Percentiles rank a stretch among this genome's conserved stretches.
phyloP scores from a whole-genome alignment of 2,888 invertebrate species.

The Phyllotreta cruciferae region DNA sequence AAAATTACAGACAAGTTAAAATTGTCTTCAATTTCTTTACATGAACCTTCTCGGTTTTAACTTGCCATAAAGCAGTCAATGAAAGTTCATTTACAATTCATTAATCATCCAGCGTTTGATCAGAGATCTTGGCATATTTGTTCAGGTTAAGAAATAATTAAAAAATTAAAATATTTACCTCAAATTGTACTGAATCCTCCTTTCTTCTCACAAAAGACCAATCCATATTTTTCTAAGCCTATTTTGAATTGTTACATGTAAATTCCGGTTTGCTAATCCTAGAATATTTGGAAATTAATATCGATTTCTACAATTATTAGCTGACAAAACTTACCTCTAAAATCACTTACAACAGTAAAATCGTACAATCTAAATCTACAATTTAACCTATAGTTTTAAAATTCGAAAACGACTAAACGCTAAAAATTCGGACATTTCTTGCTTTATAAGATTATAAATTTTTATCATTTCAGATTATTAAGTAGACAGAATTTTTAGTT shows the following conservation, averaged over 20 bases:
- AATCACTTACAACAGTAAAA: neutral
- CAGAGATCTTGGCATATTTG: neutral
- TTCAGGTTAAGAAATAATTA: neutral
- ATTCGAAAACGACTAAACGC: no score
- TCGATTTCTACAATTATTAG: neutral
- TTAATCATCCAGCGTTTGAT: neutral
- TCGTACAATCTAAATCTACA: conserved; percentile 1
- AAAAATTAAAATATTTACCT: conserved; percentile 5
- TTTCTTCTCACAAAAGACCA: conserved; percentile 1
- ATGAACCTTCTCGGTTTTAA: conserved; percentile 1
- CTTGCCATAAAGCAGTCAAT: conserved; percentile 3
- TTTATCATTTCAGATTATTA: no score
- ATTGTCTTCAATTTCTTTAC: neutral
- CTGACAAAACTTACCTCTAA: conserved; percentile 8
- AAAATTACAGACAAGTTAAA: conserved; percentile 11
- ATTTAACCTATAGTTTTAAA: conserved; percentile 3
- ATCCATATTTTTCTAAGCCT: conserved; percentile 1
- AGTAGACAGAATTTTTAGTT: conserved; percentile 3
- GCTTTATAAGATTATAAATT: no score
- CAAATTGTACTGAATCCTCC: neutral
- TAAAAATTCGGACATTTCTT: neutral
- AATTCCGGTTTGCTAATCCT: neutral
- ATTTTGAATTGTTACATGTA: neutral
- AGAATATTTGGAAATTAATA: conserved; percentile 1
- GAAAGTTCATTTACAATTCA: neutral